Percentiles rank a stretch among this genome's conserved stretches.
Conservation (phyloP, 1,140 invertebrate species). For the Spodoptera litura region DNA sequence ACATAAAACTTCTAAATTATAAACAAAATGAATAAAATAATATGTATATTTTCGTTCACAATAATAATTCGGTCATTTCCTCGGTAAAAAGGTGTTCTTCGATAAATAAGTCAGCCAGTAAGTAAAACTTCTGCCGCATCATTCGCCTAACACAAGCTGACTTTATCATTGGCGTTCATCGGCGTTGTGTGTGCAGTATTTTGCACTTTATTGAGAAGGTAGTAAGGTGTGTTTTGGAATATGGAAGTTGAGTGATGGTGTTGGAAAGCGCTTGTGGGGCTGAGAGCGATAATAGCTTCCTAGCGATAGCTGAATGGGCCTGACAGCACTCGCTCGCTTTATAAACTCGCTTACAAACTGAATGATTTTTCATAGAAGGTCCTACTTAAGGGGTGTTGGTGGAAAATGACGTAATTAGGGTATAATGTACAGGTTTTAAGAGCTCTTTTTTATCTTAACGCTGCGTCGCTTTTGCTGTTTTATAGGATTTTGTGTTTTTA, state of each 20-base stretch:
- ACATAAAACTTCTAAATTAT: background rate
- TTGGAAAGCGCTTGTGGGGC: slow-evolving; percentile 52
- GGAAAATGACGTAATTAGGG: slow-evolving; percentile 34
- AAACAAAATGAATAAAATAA: background rate
- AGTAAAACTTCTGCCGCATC: slow-evolving; percentile 53
- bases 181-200: slow-evolving; percentile 23
- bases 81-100: slow-evolving; percentile 33
- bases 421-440: slow-evolving; percentile 14
- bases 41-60: slow-evolving; percentile 5
- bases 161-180: slow-evolving; percentile 44
- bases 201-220: slow-evolving; percentile 41
- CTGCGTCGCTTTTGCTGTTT: background rate
- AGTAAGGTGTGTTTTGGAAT: slow-evolving; percentile 34
- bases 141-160: slow-evolving; percentile 45
- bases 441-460: slow-evolving; percentile 7
- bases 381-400: slow-evolving; percentile 16
- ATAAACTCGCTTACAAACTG: slow-evolving; percentile 49
- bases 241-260: slow-evolving; percentile 45
- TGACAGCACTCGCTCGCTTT: slow-evolving; percentile 59
- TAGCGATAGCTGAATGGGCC: slow-evolving; percentile 69
- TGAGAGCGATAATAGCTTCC: slow-evolving; percentile 73
- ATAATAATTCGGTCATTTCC: slow-evolving; percentile 44
- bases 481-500: background rate
- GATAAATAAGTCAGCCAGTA: slow-evolving; percentile 48
- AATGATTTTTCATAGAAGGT: slow-evolving; percentile 49